phyloP scores from a whole-genome alignment of 2,888 invertebrate species.

The Priocnemis perturbator region DNA sequence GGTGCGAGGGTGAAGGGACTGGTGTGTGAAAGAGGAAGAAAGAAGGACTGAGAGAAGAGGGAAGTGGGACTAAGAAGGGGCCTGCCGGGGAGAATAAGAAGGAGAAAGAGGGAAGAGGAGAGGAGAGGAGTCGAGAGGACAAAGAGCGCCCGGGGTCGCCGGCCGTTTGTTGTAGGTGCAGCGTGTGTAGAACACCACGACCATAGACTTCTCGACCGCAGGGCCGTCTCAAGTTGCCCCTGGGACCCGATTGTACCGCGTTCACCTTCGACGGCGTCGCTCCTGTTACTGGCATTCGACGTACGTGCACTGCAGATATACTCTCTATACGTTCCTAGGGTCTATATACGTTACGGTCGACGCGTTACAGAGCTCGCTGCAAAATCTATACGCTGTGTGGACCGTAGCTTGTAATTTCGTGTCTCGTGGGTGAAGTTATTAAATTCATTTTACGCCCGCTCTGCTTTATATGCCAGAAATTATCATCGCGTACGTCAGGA shows the following conservation, averaged over 20 bases:
- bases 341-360: no score
- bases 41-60: conserved; percentile 12
- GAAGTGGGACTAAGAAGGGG: conserved; percentile 27
- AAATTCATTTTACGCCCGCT: no score
- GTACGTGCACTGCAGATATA: no score
- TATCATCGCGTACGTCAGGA: no score
- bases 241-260: background rate
- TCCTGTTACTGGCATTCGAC: no score
- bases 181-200: conserved; percentile 33
- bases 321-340: no score
- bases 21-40: conserved; percentile 8
- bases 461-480: no score
- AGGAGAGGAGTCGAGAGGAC: conserved; percentile 46
- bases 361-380: no score
- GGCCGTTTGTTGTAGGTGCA: conserved; percentile 62
- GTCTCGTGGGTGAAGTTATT: no score
- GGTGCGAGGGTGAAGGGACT: background rate
- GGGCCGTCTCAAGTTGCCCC: conserved; percentile 30
- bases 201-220: conserved; percentile 36
- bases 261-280: background rate
- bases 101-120: conserved; percentile 30
- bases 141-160: conserved; percentile 63
- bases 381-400: no score
- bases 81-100: background rate
- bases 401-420: no score